Conservation (phyloP, 2,797 vertebrate genomes). For the Bradypodion ventrale region DNA sequence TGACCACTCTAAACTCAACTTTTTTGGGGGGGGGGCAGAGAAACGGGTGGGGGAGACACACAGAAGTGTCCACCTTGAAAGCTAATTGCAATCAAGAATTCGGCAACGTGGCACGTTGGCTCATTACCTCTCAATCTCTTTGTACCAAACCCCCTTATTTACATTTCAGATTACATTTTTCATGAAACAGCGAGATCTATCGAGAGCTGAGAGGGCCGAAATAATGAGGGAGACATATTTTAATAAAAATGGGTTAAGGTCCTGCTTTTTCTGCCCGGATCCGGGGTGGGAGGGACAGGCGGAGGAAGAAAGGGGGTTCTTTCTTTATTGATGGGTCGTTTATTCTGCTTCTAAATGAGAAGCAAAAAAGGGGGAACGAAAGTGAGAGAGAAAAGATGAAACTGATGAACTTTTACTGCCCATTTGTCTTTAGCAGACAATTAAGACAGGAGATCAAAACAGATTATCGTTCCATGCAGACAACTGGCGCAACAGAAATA, state of each 20-base stretch:
- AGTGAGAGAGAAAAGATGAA: conserved; percentile 70
- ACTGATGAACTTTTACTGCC: conserved; percentile 85
- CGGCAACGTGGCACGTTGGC: conserved; percentile 80
- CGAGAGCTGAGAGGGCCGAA: conserved; percentile 79
- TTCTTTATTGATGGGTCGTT: conserved; percentile 80
- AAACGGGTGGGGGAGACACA: conserved; percentile 67
- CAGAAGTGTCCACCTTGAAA: conserved; percentile 82
- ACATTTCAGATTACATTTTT: conserved; percentile 95
- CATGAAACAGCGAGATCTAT: conserved; percentile 84
- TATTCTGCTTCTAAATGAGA: conserved; percentile 82
- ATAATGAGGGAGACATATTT: conserved; percentile 89
- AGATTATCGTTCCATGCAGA: conserved; percentile 87
- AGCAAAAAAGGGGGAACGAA: conserved; percentile 59
- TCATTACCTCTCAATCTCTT: conserved; percentile 89
- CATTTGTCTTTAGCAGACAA: conserved; percentile 87
- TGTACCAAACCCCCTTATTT: conserved; percentile 91
- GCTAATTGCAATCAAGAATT: conserved; percentile 87
- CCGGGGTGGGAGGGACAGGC: too few relatives aligned
- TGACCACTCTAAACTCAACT: conserved; percentile 83
- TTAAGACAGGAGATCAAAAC: conserved; percentile 93
- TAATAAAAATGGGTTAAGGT: conserved; percentile 82
- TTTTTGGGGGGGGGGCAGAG: conserved; percentile 61
- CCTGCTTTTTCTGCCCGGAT: conserved; percentile 81
- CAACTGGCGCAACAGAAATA: conserved; percentile 89
- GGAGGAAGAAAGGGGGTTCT: conserved; percentile 78